A percentile compares a stretch with the other conserved stretches of the same genome.
Conservation (phyloP, 2,797 vertebrate genomes). For the Silurus aristotelis region DNA sequence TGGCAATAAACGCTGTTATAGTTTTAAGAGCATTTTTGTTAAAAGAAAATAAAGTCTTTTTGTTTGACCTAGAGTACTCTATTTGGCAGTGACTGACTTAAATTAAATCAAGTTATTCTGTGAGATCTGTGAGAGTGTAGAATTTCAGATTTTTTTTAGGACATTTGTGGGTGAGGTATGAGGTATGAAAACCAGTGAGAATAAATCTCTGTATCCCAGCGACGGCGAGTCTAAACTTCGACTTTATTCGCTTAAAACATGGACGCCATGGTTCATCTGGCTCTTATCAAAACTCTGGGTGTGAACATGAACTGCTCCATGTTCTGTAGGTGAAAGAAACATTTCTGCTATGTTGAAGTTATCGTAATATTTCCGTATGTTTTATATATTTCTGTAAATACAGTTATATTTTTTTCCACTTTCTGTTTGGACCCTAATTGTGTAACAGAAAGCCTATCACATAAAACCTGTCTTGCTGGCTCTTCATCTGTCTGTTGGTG, state of each 20-base stretch:
- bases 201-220: background rate
- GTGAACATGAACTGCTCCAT: background rate
- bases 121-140: background rate
- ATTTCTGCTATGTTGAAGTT: background rate
- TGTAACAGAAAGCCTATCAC: background rate
- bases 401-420: background rate
- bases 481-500: background rate
- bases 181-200: background rate
- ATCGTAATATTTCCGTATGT: background rate
- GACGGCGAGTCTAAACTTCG: background rate
- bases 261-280: background rate
- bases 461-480: constrained; percentile 45
- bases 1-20: too few species aligned
- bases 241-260: too few species aligned
- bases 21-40: too few species aligned
- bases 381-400: too few species aligned
- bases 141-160: background rate
- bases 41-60: background rate
- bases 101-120: background rate
- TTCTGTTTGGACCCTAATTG: background rate
- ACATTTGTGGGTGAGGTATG: background rate
- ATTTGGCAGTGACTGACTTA: background rate
- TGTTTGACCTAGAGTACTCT: background rate
- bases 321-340: background rate
- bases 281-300: background rate